A percentile compares a stretch with the other conserved stretches of the same genome.
phyloP scores from a whole-genome alignment of 1,140 invertebrate genomes.

The Dysdera silvatica region DNA sequence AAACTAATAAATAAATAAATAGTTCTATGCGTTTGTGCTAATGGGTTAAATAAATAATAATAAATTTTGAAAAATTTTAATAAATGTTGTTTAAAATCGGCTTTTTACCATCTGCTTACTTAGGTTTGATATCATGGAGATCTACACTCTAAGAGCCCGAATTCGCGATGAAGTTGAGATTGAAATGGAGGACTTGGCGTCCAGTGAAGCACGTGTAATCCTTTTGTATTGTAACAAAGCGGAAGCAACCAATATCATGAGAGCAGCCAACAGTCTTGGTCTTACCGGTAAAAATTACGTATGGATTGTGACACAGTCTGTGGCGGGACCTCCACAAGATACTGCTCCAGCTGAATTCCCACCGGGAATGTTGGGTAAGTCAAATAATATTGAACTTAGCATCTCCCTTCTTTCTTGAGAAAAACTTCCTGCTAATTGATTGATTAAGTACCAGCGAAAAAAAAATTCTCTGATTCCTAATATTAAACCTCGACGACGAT shows the following conservation, averaged over 20 bases:
- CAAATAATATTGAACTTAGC: too few relatives aligned
- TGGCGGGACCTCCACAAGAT: constrained; percentile 57
- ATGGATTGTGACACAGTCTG: constrained; percentile 94
- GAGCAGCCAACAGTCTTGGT: constrained; percentile 67
- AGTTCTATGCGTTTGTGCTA: too few relatives aligned
- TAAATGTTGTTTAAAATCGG: too few relatives aligned
- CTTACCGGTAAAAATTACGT: constrained; percentile 91
- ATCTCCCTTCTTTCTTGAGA: too few relatives aligned
- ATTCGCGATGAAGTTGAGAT: constrained; percentile 11
- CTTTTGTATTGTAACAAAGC: constrained; percentile 81
- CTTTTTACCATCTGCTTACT: too few relatives aligned
- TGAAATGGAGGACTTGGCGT: constrained; percentile 57
- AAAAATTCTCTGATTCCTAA: too few relatives aligned
- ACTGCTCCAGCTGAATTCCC: constrained; percentile 64
- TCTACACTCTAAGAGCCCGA: constrained; percentile 27
- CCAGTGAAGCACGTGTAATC: constrained; percentile 86
- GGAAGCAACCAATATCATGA: constrained; percentile 76
- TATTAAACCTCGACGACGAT: too few relatives aligned
- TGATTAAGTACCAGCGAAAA: too few relatives aligned
- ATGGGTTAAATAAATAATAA: too few relatives aligned
- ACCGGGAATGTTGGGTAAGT: constrained; percentile 83
- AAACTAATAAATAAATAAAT: too few relatives aligned
- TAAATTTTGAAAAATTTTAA: too few relatives aligned
- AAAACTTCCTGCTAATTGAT: too few relatives aligned
- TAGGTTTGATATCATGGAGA: constrained; percentile 32